Conservation (phyloP, 1,140 invertebrate species). For the Achatina immaculata region DNA sequence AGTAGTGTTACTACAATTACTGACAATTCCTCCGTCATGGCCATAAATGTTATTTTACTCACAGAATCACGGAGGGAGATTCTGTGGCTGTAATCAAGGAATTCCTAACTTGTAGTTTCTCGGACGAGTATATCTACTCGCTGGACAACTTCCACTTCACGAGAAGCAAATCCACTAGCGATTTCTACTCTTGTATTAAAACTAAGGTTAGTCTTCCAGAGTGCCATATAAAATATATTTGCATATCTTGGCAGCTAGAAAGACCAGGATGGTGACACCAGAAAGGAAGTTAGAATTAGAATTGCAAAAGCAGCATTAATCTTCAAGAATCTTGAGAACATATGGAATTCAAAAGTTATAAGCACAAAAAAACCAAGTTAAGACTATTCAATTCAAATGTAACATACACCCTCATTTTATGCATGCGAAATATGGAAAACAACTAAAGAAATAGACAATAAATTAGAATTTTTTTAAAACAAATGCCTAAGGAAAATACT, state of each 20-base stretch:
- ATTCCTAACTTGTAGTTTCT: neutral
- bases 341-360: no score
- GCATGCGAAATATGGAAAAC: no score
- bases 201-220: neutral
- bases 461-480: no score
- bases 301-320: neutral
- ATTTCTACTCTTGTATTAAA: neutral
- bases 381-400: neutral
- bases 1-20: no score
- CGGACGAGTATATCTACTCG: neutral
- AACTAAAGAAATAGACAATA: no score
- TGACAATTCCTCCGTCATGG: no score
- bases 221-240: neutral
- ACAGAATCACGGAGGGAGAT: no score
- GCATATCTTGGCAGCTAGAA: neutral
- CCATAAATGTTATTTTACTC: no score
- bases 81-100: neutral
- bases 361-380: neutral
- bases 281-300: neutral
- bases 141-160: neutral
- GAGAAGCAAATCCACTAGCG: neutral
- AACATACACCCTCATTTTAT: no score
- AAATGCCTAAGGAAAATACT: no score
- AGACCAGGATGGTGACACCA: neutral
- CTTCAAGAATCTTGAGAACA: neutral